These are phyloP conservation scores for Leucopsar rothschildi DNA, from an alignment of 2,113 vertebrate genomes.

Conservation along the genomic window DNA sequence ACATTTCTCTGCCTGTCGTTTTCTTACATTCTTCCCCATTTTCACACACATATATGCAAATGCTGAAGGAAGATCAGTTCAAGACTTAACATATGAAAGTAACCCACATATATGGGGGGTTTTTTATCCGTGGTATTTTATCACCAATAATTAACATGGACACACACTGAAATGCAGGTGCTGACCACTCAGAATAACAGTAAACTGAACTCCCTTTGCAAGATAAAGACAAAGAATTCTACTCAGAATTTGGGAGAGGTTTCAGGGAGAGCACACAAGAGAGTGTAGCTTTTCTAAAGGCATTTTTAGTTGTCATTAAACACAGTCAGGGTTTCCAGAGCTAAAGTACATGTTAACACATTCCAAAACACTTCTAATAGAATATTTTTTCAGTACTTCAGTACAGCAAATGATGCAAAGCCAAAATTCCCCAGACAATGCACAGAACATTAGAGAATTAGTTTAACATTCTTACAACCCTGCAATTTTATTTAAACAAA, in stretches of 20 bases:
- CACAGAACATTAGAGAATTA: conserved; percentile 71
- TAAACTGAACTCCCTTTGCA: not conserved
- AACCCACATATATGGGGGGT: not conserved
- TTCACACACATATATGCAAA: not conserved
- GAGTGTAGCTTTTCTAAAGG: not conserved
- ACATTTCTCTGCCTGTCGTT: not conserved
- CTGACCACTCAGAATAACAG: not conserved
- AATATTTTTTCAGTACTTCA: conserved; percentile 63
- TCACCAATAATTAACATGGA: not conserved
- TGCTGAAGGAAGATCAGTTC: not conserved
- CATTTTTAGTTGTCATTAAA: conserved; percentile 39
- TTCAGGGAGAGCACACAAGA: not conserved
- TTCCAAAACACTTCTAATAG: conserved; percentile 59
- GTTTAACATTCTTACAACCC: conserved; percentile 72
- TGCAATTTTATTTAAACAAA: conserved; percentile 79
- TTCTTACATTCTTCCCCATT: not conserved
- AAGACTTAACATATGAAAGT: not conserved
- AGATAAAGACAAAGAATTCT: not conserved
- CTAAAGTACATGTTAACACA: conserved; percentile 54
- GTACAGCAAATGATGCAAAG: conserved; percentile 64
- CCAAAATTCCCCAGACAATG: conserved; percentile 61
- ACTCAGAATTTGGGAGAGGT: not conserved
- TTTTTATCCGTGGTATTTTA: not conserved
- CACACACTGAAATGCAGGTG: not conserved
- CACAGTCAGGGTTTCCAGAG: conserved; percentile 38